Evolutionary conservation across 2,888 invertebrate species (phyloP).

Genomic region (Trachelus troglodyta): DNA sequence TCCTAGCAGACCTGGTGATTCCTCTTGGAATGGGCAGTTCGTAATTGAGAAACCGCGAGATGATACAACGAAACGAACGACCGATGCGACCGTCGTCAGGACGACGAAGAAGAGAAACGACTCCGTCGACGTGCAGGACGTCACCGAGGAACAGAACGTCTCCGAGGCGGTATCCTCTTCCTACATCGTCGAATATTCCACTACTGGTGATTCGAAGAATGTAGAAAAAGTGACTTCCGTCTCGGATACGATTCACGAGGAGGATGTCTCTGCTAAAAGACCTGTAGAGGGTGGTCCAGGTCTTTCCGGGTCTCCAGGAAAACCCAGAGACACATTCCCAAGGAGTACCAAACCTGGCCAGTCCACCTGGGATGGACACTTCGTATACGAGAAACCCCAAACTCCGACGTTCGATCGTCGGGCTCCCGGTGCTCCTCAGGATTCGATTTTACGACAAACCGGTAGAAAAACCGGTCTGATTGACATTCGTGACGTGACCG

Average conservation of each 20-base stretch:
- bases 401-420: constrained; percentile 23
- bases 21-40: constrained; percentile 68
- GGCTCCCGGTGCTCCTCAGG: constrained; percentile 10
- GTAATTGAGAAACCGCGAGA: constrained; percentile 57
- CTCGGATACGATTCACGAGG: constrained; percentile 53
- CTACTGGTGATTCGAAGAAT: constrained; percentile 27
- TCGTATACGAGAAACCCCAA: constrained; percentile 66
- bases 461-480: constrained; percentile 32
- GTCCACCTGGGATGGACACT: constrained; percentile 67
- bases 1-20: constrained; percentile 60
- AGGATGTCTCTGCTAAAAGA: constrained; percentile 31
- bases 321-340: constrained; percentile 6
- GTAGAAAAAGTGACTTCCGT: constrained; percentile 48
- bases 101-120: constrained; percentile 45
- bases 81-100: constrained; percentile 40
- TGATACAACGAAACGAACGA: constrained; percentile 32
- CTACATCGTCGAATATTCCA: constrained; percentile 70
- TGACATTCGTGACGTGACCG: constrained; percentile 52
- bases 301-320: constrained; percentile 29
- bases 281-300: constrained; percentile 11
- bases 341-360: constrained; percentile 12
- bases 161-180: constrained; percentile 74
- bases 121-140: constrained; percentile 58
- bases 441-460: constrained; percentile 9
- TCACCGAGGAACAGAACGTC: constrained; percentile 67